A percentile compares a stretch with the other conserved stretches of the same genome.
phyloP scores from a whole-genome alignment of 2,888 invertebrate genomes.

The Caenorhabditis drosophilae region DNA sequence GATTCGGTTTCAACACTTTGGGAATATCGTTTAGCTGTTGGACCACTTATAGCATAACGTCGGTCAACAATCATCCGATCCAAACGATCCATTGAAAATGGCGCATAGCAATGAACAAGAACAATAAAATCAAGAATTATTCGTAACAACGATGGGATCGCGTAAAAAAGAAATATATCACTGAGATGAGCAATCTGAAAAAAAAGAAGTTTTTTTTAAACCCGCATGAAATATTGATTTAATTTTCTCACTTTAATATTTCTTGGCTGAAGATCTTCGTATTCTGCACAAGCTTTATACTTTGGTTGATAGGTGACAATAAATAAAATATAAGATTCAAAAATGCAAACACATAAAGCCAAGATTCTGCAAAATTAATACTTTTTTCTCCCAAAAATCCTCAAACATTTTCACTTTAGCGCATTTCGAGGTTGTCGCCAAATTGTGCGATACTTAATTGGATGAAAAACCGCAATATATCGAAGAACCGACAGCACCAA shows the following conservation, averaged over 20 bases:
- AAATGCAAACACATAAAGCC: conserved; percentile 39
- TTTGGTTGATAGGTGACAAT: conserved; percentile 54
- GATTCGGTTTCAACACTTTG: conserved; percentile 4
- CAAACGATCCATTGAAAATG: conserved; percentile 33
- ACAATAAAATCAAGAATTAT: conserved; percentile 61
- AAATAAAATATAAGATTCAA: conserved; percentile 58
- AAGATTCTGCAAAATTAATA: conserved; percentile 35
- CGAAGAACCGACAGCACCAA: conserved; percentile 59
- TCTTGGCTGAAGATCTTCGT: conserved; percentile 10
- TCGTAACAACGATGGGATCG: conserved; percentile 58
- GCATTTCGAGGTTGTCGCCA: conserved; percentile 66
- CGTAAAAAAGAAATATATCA: conserved; percentile 62
- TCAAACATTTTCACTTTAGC: conserved; percentile 28
- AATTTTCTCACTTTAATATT: conserved; percentile 40
- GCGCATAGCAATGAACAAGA: conserved; percentile 58
- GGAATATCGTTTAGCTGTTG: conserved; percentile 22
- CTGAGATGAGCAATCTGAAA: conserved; percentile 58
- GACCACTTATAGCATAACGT: conserved; percentile 45
- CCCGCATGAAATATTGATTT: too few relatives aligned
- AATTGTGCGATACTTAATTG: conserved; percentile 62
- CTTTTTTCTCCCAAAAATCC: not conserved
- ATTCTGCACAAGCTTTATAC: conserved; percentile 22
- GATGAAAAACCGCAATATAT: conserved; percentile 65
- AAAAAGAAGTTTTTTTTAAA: conserved; percentile 2
- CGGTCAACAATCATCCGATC: conserved; percentile 41